Base-by-base conservation (phyloP, 1,140 invertebrate species). In the Idris sp. region DNA sequence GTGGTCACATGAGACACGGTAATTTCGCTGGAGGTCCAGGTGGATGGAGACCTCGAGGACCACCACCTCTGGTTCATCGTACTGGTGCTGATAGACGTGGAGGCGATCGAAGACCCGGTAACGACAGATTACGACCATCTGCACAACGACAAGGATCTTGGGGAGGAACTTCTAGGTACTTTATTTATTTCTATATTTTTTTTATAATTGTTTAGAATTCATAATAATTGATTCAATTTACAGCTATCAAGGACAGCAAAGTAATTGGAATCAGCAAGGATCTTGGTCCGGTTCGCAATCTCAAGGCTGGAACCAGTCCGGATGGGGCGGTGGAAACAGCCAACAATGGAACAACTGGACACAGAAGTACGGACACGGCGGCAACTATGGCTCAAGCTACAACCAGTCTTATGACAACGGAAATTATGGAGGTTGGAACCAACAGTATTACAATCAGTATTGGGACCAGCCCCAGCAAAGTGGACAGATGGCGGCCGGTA, bases 361-460 rank as follows among this genome's bases (percentile, higher is more conserved):
- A n/a, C 87, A 87, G 46, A 77, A 81, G 15, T 86, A 85, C 25
- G 80, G 81, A 0, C 85, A 86, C 26, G 46, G 79, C 6, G 77
- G 65, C 19, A 22, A 22, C 7, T 86, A 87, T 41, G 69, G 73
- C 16, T 79, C 71, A 0, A 74, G 44, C 36, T 85, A 86, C 33
- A 77, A 61, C 62, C 79, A 74, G 72, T 69, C 67, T 74, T 88
- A 86, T 19, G 86, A 85, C 11, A 87, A 88, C 36, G 85, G 86
- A 51, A 87, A 85, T 72, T 88, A 85, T 79, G 81, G 73, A 28
- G 80, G 77, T 77, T 87, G 83, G 84, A 83, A 84, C 73, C 80
- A 83, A 77, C 83, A 86, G 81, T 88, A 87, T 85, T 84, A 86
- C 75, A 83, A 84, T 81, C 86, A 87, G 82, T 86, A 86, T 87